Evolutionary conservation across 2,113 vertebrate species (phyloP).

Genomic region (Ploceus nigricollis): DNA sequence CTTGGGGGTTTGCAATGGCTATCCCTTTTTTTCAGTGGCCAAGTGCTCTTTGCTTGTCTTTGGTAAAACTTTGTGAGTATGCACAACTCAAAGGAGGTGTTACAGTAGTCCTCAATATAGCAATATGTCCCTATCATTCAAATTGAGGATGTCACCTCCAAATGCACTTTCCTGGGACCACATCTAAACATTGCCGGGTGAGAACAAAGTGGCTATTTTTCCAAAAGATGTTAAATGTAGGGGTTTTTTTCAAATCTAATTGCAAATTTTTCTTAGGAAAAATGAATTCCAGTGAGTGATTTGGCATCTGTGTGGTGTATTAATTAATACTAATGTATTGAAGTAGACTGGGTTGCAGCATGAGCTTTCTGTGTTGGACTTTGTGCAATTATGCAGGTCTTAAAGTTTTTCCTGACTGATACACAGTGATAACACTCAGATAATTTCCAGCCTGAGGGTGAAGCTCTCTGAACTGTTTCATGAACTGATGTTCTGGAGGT

Average conservation of each 20-base stretch:
- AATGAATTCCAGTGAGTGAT: not conserved
- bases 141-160: not conserved
- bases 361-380: not conserved
- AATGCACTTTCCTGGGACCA: not conserved
- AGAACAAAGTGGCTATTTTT: not conserved
- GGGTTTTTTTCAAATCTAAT: not conserved
- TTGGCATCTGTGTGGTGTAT: not conserved
- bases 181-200: not conserved
- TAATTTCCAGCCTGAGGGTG: not conserved
- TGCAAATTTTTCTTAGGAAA: not conserved
- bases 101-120: not conserved
- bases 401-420: not conserved
- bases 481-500: not conserved
- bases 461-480: not conserved
- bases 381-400: not conserved
- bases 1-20: not conserved
- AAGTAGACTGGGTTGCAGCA: not conserved
- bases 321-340: not conserved
- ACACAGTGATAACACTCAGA: not conserved
- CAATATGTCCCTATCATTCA: not conserved
- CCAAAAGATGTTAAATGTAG: not conserved
- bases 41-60: not conserved
- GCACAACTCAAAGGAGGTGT: not conserved
- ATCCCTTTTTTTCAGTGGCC: not conserved
- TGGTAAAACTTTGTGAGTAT: not conserved